Percentiles rank a stretch among this genome's conserved stretches.
These are phyloP conservation scores for Acridotheres tristis DNA, from an alignment of 2,797 vertebrate genomes.

Conservation along the genomic window DNA sequence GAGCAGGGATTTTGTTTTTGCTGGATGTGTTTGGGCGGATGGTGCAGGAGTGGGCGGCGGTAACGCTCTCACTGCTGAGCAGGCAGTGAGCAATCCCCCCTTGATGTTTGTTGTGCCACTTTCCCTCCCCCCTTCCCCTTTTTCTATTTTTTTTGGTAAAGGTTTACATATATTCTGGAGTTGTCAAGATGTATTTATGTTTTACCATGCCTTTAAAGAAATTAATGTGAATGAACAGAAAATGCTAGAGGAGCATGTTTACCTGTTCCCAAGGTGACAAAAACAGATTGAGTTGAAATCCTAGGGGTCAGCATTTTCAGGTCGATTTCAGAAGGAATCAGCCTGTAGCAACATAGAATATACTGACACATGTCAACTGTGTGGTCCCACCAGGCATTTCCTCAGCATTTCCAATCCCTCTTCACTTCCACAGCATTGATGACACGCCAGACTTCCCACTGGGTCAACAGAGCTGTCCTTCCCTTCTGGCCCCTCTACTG, in stretches of 20 bases:
- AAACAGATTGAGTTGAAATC: slow-evolving; percentile 27
- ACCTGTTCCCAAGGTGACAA: slow-evolving; percentile 35
- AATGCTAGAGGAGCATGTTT: not conserved
- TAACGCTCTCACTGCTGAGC: not conserved
- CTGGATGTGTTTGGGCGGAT: not conserved
- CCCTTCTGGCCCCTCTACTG: not conserved
- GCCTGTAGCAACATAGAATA: not conserved
- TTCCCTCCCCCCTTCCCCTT: accelerated
- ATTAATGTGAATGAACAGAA: not conserved
- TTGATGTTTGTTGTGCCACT: not conserved
- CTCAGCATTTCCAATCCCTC: not conserved
- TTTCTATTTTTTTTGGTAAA: not conserved
- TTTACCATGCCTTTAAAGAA: not conserved
- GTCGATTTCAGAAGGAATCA: slow-evolving; percentile 9
- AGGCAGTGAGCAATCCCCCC: slow-evolving; percentile 23
- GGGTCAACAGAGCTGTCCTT: not conserved
- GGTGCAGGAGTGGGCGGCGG: not conserved
- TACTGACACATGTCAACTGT: not conserved
- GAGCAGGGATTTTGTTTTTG: slow-evolving; percentile 33
- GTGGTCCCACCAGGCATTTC: not conserved
- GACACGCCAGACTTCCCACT: not conserved
- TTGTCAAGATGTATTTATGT: not conserved
- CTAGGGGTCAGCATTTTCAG: not conserved
- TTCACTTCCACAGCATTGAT: not conserved
- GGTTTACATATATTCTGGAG: not conserved